phyloP scores from a whole-genome alignment of 1,140 invertebrate genomes.

The Drosophila lini region DNA sequence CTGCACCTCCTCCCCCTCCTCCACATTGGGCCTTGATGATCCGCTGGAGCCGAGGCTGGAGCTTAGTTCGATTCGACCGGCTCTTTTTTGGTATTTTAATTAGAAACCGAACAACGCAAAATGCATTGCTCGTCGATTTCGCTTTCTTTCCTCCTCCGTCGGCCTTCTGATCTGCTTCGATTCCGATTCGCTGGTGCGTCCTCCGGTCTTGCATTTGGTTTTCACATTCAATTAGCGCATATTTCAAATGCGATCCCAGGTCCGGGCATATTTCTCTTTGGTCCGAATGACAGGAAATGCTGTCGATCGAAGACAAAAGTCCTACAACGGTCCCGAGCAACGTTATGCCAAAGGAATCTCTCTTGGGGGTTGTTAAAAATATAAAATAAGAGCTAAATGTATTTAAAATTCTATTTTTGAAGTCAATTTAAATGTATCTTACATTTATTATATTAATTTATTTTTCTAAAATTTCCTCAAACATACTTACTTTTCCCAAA shows the following conservation, averaged over 20 bases:
- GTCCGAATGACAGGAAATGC: conserved; percentile 61
- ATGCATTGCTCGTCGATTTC: conserved; percentile 71
- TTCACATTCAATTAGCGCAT: conserved; percentile 83
- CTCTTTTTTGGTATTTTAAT: conserved; percentile 78
- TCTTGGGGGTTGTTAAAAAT: background rate
- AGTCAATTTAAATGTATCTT: background rate
- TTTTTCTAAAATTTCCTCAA: background rate
- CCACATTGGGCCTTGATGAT: conserved; percentile 42
- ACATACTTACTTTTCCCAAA: background rate
- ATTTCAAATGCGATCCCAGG: conserved; percentile 67
- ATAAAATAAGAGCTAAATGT: no score
- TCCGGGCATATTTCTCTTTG: conserved; percentile 48
- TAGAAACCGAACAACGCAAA: conserved; percentile 79
- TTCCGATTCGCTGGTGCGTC: conserved; percentile 12
- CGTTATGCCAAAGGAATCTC: conserved; percentile 2
- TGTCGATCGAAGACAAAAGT: conserved; percentile 36
- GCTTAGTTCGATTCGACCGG: conserved; percentile 57
- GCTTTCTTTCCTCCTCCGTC: conserved; percentile 37
- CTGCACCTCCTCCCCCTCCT: conserved; percentile 1
- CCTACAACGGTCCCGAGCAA: conserved; percentile 8
- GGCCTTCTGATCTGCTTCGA: conserved; percentile 49
- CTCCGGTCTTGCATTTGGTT: conserved; percentile 64
- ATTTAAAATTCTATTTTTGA: background rate
- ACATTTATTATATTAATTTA: no score
- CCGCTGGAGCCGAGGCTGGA: conserved; percentile 17